A percentile compares a stretch with the other conserved stretches of the same genome.
phyloP scores from a whole-genome alignment of 1,140 invertebrate species.

The Tetramorium simillimum region DNA sequence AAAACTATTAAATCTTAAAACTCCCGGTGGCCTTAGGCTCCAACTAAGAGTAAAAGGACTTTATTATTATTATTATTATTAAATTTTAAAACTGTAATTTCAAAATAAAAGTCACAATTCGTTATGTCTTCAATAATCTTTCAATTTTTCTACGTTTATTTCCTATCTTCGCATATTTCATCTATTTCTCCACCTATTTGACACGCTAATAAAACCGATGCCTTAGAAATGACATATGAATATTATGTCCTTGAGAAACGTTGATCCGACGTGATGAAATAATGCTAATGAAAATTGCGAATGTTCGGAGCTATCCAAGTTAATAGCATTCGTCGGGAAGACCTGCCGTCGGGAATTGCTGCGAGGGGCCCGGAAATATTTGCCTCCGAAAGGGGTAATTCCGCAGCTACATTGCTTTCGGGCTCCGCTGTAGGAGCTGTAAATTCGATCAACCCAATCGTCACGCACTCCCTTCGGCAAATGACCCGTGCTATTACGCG shows the following conservation, averaged over 20 bases:
- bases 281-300: slow-evolving; percentile 17
- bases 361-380: slow-evolving; percentile 34
- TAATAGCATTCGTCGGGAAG: background rate
- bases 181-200: background rate
- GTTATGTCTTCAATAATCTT: background rate
- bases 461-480: slow-evolving; percentile 52
- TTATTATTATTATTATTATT: background rate
- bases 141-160: background rate
- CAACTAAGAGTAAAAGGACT: too few species aligned
- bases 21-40: too few species aligned
- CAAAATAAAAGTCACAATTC: background rate
- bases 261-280: slow-evolving; percentile 20
- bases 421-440: slow-evolving; percentile 17
- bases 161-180: background rate
- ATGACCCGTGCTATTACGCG: slow-evolving; percentile 57
- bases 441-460: slow-evolving; percentile 57
- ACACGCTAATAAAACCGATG: slow-evolving; percentile 17
- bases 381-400: slow-evolving; percentile 45
- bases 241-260: background rate
- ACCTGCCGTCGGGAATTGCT: slow-evolving; percentile 32
- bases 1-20: background rate
- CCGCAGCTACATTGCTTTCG: background rate
- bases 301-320: background rate
- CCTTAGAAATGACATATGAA: background rate
- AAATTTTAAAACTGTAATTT: background rate